Percentiles rank a stretch among this genome's conserved stretches.
Evolutionary conservation across 2,888 invertebrate genomes (phyloP).

Genomic region (Metellina segmentata): DNA sequence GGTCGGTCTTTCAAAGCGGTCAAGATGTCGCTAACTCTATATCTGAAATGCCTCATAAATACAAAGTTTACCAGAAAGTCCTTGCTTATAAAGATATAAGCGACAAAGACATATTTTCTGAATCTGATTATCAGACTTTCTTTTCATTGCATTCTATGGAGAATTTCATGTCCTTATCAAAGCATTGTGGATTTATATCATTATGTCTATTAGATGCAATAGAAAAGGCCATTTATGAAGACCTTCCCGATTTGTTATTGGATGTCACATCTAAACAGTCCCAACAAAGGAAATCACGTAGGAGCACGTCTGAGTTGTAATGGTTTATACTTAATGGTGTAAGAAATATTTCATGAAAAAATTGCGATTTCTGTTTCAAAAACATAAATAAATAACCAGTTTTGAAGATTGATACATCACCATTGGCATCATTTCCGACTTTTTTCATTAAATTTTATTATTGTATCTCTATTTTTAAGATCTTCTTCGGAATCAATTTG

Average conservation of each 20-base stretch:
- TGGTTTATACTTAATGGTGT: not conserved
- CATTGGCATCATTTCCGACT: no score
- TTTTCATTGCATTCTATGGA: constrained; percentile 78
- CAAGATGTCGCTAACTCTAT: constrained; percentile 78
- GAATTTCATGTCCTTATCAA: constrained; percentile 78
- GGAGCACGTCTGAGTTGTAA: not conserved
- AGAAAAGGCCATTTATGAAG: constrained; percentile 77
- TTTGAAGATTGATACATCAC: no score
- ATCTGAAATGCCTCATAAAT: constrained; percentile 78
- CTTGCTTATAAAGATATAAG: constrained; percentile 73
- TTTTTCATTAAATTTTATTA: no score
- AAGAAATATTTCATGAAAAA: no score
- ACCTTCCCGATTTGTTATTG: constrained; percentile 78
- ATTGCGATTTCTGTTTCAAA: no score
- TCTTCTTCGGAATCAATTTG: no score
- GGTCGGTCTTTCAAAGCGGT: constrained; percentile 77
- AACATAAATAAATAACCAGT: no score
- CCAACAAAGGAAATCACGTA: constrained; percentile 26
- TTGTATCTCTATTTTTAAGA: no score
- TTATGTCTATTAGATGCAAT: constrained; percentile 78
- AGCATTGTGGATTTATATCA: constrained; percentile 78
- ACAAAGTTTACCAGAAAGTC: constrained; percentile 72
- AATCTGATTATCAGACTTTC: constrained; percentile 78
- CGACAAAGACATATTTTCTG: constrained; percentile 78
- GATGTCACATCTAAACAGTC: constrained; percentile 46